Conservation (phyloP, 2,113 vertebrate genomes). For the Gambusia affinis region DNA sequence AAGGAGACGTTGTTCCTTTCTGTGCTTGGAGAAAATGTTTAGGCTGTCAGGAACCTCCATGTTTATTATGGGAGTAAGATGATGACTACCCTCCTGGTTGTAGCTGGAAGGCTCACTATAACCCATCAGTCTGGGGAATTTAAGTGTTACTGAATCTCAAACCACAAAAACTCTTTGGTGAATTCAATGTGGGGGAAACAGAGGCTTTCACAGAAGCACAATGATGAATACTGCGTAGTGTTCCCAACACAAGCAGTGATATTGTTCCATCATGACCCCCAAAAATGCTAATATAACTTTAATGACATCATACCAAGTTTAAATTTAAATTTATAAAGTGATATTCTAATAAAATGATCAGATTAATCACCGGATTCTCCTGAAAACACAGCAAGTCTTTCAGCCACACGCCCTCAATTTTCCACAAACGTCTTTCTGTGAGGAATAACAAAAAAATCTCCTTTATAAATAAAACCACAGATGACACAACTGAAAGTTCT, state of each 20-base stretch:
- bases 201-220: constrained; percentile 5
- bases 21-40: constrained; percentile 6
- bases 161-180: constrained; percentile 38
- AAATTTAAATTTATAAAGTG: background rate
- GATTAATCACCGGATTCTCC: constrained; percentile 18
- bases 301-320: constrained; percentile 11
- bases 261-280: constrained; percentile 26
- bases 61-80: constrained; percentile 53
- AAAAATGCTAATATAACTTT: constrained; percentile 28
- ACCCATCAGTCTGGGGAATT: constrained; percentile 46
- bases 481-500: background rate
- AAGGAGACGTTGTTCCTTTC: constrained; percentile 24
- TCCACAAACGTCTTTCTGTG: constrained; percentile 23
- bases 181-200: constrained; percentile 24
- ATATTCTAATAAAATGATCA: background rate
- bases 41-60: constrained; percentile 25
- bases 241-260: constrained; percentile 27
- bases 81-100: constrained; percentile 43
- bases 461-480: constrained; percentile 28
- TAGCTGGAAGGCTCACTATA: constrained; percentile 35
- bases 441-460: constrained; percentile 5
- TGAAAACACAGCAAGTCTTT: constrained; percentile 12
- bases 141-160: constrained; percentile 35
- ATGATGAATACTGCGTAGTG: constrained; percentile 41
- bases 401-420: background rate